Base-by-base conservation (phyloP, 2,888 invertebrate species). In the Julus scandinavius region DNA sequence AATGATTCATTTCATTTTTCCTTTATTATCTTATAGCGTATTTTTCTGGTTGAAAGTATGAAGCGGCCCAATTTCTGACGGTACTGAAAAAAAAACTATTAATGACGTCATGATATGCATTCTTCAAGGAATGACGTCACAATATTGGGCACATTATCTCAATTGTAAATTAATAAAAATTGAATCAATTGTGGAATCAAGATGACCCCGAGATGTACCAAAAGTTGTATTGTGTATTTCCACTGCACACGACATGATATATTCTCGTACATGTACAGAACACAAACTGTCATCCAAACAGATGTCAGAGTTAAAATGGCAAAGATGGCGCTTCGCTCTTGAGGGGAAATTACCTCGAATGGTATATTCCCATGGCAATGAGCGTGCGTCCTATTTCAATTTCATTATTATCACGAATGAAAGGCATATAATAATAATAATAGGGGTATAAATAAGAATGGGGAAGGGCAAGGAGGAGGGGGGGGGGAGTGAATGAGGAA, bases 351-450 rank as follows among this genome's bases (percentile, higher is more conserved):
- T 29, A 9, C 29, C 29, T 29, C 6, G 72, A 3, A 63, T 63
- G 20, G 72, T 54, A 17, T 29, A 72, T 72, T 72, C 72, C 72
- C 72, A 72, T 72, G 72, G 72, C 29, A 9, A 7, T 5, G 29
- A 72, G 20, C 72, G 72, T 72, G 72, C 72, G 72, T 29, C 72
- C 72, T 72, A 72, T 72, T 72, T 72, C 72, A 72, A 72, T 72
- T 72, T 72, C 72, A 29, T 72, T 72, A 15, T 72, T 29, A 72
- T 72, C 72, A 72, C 72, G 72, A 72, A 72, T 29, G 29, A n/a
- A 9, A 72, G 11, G 72, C 72, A 72, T 29, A 63, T 63, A 63
- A 72, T 72, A 72, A 63, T 63, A 63, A 72, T 72, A 72, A 72
- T 72, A n/a, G 72, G 72, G 72, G 29, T 72, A 72, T 72, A 72